Percentiles rank a stretch among this genome's conserved stretches.
These are phyloP conservation scores for Meliscaeva auricollis DNA, from an alignment of 2,888 invertebrate species.

Conservation along the genomic window DNA sequence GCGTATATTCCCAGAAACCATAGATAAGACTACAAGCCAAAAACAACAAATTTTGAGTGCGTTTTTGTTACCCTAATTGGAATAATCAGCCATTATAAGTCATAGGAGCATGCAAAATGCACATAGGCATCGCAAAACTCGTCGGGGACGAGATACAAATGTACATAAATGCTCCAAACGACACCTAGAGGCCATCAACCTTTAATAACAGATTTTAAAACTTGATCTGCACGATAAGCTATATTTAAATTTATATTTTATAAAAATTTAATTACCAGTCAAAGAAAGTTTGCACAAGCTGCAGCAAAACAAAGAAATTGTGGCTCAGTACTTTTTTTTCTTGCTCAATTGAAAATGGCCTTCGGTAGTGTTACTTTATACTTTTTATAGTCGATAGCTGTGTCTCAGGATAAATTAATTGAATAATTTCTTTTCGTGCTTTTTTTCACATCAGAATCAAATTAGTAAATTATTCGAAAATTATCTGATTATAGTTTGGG, in stretches of 20 bases:
- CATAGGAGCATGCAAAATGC: background rate
- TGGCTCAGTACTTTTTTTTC: slow-evolving; percentile 52
- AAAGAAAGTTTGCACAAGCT: slow-evolving; percentile 50
- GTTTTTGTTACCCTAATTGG: background rate
- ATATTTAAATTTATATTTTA: slow-evolving; percentile 23
- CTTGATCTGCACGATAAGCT: slow-evolving; percentile 35
- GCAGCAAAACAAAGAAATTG: slow-evolving; percentile 73
- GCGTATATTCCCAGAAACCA: too few relatives aligned
- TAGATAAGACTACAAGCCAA: background rate
- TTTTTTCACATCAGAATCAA: slow-evolving; percentile 5
- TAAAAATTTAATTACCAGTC: slow-evolving; percentile 57
- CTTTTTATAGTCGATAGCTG: slow-evolving; percentile 15
- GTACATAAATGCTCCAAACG: background rate
- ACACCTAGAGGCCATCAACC: background rate
- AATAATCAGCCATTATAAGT: background rate
- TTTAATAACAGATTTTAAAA: background rate
- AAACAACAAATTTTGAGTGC: background rate
- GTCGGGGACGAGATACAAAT: background rate
- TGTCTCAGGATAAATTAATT: background rate
- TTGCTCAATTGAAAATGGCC: slow-evolving; percentile 71
- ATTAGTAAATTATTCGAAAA: background rate
- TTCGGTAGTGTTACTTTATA: slow-evolving; percentile 31
- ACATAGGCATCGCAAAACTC: background rate
- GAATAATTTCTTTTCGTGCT: background rate
- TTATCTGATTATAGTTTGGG: slow-evolving; percentile 6